These are phyloP conservation scores for Acropternis orthonyx DNA, from an alignment of 2,797 vertebrate genomes.

Conservation along the genomic window DNA sequence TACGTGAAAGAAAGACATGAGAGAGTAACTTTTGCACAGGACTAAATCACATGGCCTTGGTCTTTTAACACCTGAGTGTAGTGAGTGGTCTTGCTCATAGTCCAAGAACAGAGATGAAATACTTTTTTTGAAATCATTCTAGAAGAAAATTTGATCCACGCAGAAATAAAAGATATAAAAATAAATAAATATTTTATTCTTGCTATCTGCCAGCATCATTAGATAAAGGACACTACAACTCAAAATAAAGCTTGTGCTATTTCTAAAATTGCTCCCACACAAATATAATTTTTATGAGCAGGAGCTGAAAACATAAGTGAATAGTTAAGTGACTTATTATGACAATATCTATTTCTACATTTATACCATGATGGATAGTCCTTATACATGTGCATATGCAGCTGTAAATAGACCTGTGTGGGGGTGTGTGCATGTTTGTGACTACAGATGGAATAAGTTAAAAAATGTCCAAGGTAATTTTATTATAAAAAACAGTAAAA, in stretches of 20 bases:
- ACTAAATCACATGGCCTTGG: neutral
- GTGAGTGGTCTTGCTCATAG: neutral
- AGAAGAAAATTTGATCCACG: rapidly evolving
- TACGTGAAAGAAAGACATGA: neutral
- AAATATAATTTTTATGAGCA: neutral
- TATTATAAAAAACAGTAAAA: constrained; percentile 54
- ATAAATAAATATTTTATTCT: neutral
- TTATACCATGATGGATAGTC: neutral
- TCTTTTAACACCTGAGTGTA: neutral
- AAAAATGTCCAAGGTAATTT: constrained; percentile 46
- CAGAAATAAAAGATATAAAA: neutral
- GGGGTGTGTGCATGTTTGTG: neutral
- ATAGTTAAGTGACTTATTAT: neutral
- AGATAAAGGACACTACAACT: neutral
- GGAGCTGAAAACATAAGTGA: neutral
- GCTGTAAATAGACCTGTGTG: neutral
- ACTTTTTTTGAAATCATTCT: neutral
- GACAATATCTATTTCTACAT: neutral
- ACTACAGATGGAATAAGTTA: constrained; percentile 38
- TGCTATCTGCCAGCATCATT: neutral
- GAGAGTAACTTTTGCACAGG: rapidly evolving
- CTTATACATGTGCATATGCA: neutral
- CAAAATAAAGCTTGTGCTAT: neutral
- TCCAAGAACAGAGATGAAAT: neutral
- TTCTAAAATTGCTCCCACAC: neutral